Conservation (phyloP, 2,797 vertebrate species). For the Allobates femoralis region DNA sequence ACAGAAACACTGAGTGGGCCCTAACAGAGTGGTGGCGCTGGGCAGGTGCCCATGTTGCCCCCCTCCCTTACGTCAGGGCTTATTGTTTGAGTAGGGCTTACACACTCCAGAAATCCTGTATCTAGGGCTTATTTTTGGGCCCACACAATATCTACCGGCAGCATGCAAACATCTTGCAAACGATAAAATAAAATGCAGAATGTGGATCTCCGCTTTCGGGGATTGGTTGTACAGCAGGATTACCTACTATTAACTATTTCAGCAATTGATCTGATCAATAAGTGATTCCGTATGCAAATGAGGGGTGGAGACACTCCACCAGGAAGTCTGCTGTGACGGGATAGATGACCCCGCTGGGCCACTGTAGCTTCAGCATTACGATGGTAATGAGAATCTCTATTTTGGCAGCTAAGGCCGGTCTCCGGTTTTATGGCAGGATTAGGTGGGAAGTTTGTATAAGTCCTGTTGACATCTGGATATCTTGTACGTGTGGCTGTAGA, state of each 20-base stretch:
- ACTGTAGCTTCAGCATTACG: background rate
- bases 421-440: conserved; percentile 7
- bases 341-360: background rate
- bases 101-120: no score
- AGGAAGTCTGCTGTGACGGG: background rate
- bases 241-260: background rate
- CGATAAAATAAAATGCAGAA: background rate
- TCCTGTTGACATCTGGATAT: conserved; percentile 7
- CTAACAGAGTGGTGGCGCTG: no score
- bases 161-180: background rate
- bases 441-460: conserved; percentile 6
- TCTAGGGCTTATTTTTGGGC: no score
- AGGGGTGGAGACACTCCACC: background rate
- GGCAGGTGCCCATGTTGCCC: no score
- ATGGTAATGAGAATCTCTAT: conserved; percentile 7
- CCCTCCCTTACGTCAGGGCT: no score
- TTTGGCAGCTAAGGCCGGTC: background rate
- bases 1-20: no score
- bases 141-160: background rate
- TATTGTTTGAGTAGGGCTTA: no score
- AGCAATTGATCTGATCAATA: background rate
- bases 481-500: background rate
- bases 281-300: background rate
- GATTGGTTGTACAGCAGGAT: background rate
- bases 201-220: background rate